A percentile compares a stretch with the other conserved stretches of the same genome.
phyloP scores from a whole-genome alignment of 2,113 vertebrate genomes.

The Laterallus jamaicensis region DNA sequence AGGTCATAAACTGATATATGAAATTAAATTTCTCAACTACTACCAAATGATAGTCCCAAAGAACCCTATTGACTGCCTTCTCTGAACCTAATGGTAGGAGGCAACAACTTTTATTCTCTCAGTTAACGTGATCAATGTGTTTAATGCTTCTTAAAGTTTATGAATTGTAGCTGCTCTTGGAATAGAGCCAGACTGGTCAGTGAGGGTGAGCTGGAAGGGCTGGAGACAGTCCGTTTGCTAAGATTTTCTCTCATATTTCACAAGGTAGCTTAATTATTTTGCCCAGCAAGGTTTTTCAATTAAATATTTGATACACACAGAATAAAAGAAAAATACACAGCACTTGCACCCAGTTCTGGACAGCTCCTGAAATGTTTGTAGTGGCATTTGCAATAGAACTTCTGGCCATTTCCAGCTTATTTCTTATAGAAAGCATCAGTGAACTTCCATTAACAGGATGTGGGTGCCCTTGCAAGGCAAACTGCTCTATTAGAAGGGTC shows the following conservation, averaged over 20 bases:
- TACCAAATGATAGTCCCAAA: conserved; percentile 59
- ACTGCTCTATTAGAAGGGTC: background rate
- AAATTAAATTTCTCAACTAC: conserved; percentile 52
- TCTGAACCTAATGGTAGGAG: conserved; percentile 53
- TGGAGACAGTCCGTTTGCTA: background rate
- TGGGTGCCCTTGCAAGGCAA: background rate
- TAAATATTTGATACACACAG: background rate
- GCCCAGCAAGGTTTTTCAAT: background rate
- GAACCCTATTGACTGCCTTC: conserved; percentile 48
- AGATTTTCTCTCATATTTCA: background rate
- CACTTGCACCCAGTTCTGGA: background rate
- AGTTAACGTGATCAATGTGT: conserved; percentile 59
- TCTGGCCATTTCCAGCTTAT: background rate
- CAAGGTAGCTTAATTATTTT: background rate
- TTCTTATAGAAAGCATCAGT: background rate
- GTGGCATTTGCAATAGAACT: background rate
- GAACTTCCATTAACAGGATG: background rate
- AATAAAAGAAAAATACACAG: background rate
- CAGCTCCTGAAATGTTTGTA: background rate
- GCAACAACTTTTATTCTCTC: conserved; percentile 52
- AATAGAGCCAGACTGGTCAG: conserved; percentile 39
- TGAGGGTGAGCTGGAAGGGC: background rate
- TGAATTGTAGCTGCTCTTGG: conserved; percentile 57
- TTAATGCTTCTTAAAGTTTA: conserved; percentile 61
- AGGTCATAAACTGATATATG: conserved; percentile 56